Conservation (phyloP, 1,140 invertebrate genomes). For the Euschistus heros region DNA sequence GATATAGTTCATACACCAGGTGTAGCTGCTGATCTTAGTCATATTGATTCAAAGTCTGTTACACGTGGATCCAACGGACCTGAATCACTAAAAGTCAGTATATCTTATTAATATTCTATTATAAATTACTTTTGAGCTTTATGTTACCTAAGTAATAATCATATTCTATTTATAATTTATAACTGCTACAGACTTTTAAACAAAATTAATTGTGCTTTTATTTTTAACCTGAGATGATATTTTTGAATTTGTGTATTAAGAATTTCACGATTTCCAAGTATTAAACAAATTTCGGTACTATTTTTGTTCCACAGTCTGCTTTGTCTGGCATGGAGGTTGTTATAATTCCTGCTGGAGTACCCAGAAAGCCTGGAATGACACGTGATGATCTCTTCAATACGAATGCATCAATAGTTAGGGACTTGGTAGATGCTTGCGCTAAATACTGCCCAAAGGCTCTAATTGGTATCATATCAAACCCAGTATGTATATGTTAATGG, state of each 20-base stretch:
- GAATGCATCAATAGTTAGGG: constrained; percentile 93
- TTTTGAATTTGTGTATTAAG: no score
- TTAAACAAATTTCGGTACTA: no score
- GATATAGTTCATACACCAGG: constrained; percentile 96
- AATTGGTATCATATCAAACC: constrained; percentile 94
- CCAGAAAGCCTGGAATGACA: constrained; percentile 92
- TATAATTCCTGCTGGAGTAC: constrained; percentile 95
- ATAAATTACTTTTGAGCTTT: not conserved
- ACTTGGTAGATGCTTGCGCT: constrained; percentile 69
- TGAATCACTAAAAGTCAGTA: constrained; percentile 55
- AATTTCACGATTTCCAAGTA: no score
- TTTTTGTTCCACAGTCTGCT: constrained; percentile 36
- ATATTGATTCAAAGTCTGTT: constrained; percentile 83
- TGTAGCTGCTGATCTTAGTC: constrained; percentile 94
- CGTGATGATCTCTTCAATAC: constrained; percentile 97
- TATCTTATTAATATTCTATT: not conserved
- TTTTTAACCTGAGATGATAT: no score
- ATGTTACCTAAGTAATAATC: not conserved
- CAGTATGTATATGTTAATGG: constrained; percentile 89
- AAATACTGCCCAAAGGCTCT: constrained; percentile 84
- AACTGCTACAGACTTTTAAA: not conserved
- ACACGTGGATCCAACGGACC: constrained; percentile 71
- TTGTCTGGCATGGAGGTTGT: constrained; percentile 69
- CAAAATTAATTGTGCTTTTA: no score
- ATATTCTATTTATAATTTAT: constrained; percentile 1